A percentile compares a stretch with the other conserved stretches of the same genome.
phyloP scores from a whole-genome alignment of 2,888 invertebrate genomes.

The Caradrina kadenii region DNA sequence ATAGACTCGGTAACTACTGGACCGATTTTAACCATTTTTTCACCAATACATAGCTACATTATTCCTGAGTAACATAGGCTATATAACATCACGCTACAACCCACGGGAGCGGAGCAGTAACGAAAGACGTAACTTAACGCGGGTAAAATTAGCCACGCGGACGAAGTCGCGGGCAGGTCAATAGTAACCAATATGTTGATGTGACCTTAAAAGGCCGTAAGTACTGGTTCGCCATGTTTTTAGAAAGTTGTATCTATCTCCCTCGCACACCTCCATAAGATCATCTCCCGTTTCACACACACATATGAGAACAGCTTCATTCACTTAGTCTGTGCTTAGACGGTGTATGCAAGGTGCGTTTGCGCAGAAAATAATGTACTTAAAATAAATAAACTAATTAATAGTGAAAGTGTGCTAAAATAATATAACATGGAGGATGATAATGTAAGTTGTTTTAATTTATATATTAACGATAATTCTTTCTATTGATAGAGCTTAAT shows the following conservation, averaged over 20 bases:
- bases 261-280: slow-evolving; percentile 58
- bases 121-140: too few relatives aligned
- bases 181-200: slow-evolving; percentile 74
- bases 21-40: too few relatives aligned
- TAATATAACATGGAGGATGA: slow-evolving; percentile 53
- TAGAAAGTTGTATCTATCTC: slow-evolving; percentile 83
- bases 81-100: too few relatives aligned
- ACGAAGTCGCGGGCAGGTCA: too few relatives aligned
- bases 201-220: slow-evolving; percentile 85
- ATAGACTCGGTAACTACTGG: too few relatives aligned
- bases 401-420: slow-evolving; percentile 30
- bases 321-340: slow-evolving; percentile 68
- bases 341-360: slow-evolving; percentile 61
- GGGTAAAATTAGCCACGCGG: too few relatives aligned
- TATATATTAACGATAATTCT: not conserved
- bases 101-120: too few relatives aligned
- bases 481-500: slow-evolving; percentile 3
- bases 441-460: slow-evolving; percentile 39
- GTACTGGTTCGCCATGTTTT: slow-evolving; percentile 74
- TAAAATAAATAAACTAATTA: slow-evolving; percentile 32
- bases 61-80: too few relatives aligned
- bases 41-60: too few relatives aligned
- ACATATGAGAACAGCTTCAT: slow-evolving; percentile 63
- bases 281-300: slow-evolving; percentile 67
- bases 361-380: slow-evolving; percentile 52